Base-by-base conservation (phyloP, 2,113 vertebrate genomes). In the mouse (Mus musculus) region DNA sequence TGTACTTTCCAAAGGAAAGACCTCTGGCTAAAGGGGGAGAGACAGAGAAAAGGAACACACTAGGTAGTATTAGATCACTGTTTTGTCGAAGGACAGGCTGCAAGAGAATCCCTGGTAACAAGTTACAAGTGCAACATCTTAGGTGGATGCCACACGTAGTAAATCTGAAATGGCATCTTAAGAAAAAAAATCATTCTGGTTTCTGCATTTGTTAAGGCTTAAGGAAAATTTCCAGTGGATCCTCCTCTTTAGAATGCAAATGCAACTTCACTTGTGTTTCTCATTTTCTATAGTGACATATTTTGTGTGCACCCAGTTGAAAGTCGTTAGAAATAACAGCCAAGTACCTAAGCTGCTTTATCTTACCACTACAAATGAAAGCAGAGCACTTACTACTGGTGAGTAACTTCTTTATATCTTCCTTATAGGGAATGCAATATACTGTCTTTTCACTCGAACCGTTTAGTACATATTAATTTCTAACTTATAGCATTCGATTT, bases 221-320 rank as follows among this genome's bases (percentile, higher is more conserved):
- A 17, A 81, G 67, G 91, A 78, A 56, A 20, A 78, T 87, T 93
- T 86, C 33, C 87, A 63, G 42, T 87, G 91, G 42, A 76, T 86
- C 1, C 9, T 96, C 46, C 72, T 94, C 49, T 86, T 89, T 73
- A 59, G 90, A 96, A 90, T 71, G 46, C 80, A 86, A 67, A 85
- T 90, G 5, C 90, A 67, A 86, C 85, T 96, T 95, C 36, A 72
- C 87, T 93, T 86, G 1, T 88, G 20, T 67, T 73, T 91, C 63
- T 93, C 76, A 89, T 96, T 98, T 97, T 90, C n/a, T 36, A 49
- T 93, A 99, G 99, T 98, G 98, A 97, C 98, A 0, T 99, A 99
- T 97, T 97, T 99, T 93, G 98, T 99, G 85, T 99, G 99, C 97
- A 99, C 99, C 82, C 99, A 99, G 97, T 99, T 99, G 99, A 99